Evolutionary conservation across 2,113 vertebrate genomes (phyloP).

Genomic region (Siniperca knerii): DNA sequence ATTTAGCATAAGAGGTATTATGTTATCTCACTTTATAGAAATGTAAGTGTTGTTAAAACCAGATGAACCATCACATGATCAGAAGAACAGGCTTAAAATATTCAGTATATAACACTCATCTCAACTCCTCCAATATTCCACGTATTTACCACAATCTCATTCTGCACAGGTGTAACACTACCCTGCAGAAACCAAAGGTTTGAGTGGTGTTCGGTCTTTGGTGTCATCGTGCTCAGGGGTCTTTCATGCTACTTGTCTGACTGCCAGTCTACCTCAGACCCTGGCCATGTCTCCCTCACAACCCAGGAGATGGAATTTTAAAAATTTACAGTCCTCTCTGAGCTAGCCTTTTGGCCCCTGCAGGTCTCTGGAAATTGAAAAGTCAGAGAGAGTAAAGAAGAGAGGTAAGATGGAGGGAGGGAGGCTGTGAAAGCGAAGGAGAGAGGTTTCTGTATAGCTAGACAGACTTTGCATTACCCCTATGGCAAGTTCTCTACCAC

Average conservation of each 20-base stretch:
- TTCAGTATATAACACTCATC: constrained; percentile 1
- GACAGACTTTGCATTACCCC: constrained; percentile 51
- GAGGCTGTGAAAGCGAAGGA: constrained; percentile 45
- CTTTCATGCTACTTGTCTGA: constrained; percentile 67
- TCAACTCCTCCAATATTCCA: constrained; percentile 2
- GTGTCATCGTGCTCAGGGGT: constrained; percentile 51
- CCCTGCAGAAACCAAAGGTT: constrained; percentile 37
- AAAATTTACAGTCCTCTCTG: constrained; percentile 78
- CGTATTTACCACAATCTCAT: background rate
- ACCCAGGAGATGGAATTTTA: constrained; percentile 81
- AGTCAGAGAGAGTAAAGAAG: constrained; percentile 70
- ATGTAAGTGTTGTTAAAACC: background rate
- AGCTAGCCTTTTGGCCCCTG: constrained; percentile 69
- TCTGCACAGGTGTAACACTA: constrained; percentile 3
- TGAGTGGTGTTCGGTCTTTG: constrained; percentile 48
- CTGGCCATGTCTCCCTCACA: constrained; percentile 50
- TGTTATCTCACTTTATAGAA: background rate
- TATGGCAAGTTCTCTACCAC: constrained; percentile 42
- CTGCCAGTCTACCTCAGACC: constrained; percentile 64
- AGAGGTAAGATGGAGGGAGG: constrained; percentile 28
- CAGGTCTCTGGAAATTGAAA: constrained; percentile 81
- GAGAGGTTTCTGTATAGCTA: constrained; percentile 54
- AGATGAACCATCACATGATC: background rate
- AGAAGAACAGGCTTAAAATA: constrained; percentile 14
- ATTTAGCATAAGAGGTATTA: background rate